phyloP scores from a whole-genome alignment of 1,140 invertebrate species.

The Pissodes strobi region DNA sequence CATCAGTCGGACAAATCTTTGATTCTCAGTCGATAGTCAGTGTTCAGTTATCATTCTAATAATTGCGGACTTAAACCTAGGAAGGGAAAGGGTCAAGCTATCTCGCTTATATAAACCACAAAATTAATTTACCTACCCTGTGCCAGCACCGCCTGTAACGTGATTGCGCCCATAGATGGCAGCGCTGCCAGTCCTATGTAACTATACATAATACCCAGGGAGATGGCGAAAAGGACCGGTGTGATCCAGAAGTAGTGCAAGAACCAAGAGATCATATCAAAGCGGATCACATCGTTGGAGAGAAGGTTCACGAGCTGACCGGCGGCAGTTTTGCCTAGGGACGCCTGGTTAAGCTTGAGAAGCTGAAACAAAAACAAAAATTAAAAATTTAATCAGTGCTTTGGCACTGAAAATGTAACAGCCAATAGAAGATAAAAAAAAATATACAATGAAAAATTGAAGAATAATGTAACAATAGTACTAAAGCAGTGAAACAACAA shows the following conservation, averaged over 20 bases:
- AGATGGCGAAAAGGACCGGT: slow-evolving; percentile 69
- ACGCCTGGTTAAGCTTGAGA: slow-evolving; percentile 44
- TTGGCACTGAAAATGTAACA: too few relatives aligned
- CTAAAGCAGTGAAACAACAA: too few relatives aligned
- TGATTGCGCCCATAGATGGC: slow-evolving; percentile 65
- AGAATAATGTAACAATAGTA: too few relatives aligned
- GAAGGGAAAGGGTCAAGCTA: too few relatives aligned
- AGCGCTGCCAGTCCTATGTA: slow-evolving; percentile 63
- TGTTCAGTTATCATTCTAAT: too few relatives aligned
- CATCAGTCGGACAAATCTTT: too few relatives aligned
- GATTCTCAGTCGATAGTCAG: too few relatives aligned
- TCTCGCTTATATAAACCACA: too few relatives aligned
- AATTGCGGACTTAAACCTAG: too few relatives aligned
- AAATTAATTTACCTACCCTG: slow-evolving; percentile 62
- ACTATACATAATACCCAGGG: slow-evolving; percentile 67
- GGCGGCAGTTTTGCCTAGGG: slow-evolving; percentile 59
- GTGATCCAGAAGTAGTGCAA: slow-evolving; percentile 74
- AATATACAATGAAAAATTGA: too few relatives aligned
- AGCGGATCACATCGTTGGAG: slow-evolving; percentile 72
- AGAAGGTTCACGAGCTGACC: slow-evolving; percentile 75
- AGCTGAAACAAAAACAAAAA: slow-evolving; percentile 42
- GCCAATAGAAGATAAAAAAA: too few relatives aligned
- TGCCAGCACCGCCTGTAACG: slow-evolving; percentile 66
- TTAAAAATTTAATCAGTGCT: neutral
- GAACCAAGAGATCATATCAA: slow-evolving; percentile 59